phyloP scores from a whole-genome alignment of 1,140 invertebrate species.

The Eupristina koningsbergeri region DNA sequence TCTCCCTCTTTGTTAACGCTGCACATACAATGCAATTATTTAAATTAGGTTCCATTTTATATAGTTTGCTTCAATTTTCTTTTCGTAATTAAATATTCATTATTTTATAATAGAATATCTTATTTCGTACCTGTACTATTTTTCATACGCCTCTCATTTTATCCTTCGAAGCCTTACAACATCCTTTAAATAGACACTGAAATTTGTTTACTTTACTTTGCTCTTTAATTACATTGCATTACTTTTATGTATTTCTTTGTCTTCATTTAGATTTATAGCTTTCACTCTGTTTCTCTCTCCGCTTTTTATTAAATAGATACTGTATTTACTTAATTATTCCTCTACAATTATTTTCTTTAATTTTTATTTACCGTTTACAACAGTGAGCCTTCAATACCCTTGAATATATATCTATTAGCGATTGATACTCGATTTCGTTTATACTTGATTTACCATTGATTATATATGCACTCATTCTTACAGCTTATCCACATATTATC shows the following conservation, averaged over 20 bases:
- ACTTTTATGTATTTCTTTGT: conserved; percentile 7
- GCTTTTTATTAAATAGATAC: conserved; percentile 10
- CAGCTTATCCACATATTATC: not conserved
- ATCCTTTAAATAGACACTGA: conserved; percentile 46
- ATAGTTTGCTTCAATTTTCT: conserved; percentile 23
- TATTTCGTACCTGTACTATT: not conserved
- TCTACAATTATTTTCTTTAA: not conserved
- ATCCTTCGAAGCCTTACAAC: conserved; percentile 14
- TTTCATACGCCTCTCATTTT: not conserved
- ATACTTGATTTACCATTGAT: not conserved
- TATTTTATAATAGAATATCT: conserved; percentile 32
- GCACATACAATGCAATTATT: not conserved
- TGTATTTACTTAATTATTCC: conserved; percentile 3
- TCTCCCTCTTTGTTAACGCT: not conserved
- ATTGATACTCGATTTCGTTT: not conserved
- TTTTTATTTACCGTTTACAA: not conserved
- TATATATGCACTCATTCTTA: not conserved
- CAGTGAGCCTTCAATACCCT: not conserved
- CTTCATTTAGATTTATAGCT: conserved; percentile 26
- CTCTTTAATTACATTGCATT: conserved; percentile 25
- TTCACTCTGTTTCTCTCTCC: conserved; percentile 25
- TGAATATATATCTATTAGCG: not conserved
- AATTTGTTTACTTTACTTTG: conserved; percentile 32
- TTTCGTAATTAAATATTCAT: conserved; percentile 45
- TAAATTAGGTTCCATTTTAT: not conserved